Evolutionary conservation across 2,888 invertebrate species (phyloP).

Genomic region (Platycnemis pennipes): DNA sequence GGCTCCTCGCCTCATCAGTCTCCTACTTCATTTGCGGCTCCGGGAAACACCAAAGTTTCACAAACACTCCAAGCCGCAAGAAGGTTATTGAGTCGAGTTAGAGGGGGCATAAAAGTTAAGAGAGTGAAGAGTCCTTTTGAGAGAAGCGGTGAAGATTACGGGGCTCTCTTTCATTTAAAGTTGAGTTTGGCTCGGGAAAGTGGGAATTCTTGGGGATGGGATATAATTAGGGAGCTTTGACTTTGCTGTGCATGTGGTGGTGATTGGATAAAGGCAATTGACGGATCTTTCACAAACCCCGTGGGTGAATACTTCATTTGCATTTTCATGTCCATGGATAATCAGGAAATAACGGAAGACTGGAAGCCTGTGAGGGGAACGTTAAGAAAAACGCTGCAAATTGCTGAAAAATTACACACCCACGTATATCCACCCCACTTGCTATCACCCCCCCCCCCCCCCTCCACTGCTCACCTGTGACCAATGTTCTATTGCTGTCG

Average conservation of each 20-base stretch:
- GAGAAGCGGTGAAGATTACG: neutral
- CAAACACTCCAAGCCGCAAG: neutral
- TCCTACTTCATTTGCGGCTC: neutral
- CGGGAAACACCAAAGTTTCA: neutral
- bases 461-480: neutral
- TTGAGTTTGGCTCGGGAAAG: neutral
- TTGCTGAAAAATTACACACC: constrained; percentile 49
- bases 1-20: neutral
- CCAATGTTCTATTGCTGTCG: neutral
- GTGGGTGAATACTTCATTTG: constrained; percentile 18
- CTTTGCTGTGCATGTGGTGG: neutral
- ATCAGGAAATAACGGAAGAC: constrained; percentile 56
- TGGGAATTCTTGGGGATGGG: neutral
- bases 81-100: neutral
- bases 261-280: neutral
- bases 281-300: constrained; percentile 6
- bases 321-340: constrained; percentile 64
- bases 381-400: neutral
- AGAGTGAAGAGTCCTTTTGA: neutral
- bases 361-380: constrained; percentile 32
- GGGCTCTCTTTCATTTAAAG: neutral
- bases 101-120: neutral
- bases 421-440: neutral
- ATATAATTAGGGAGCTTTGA: constrained; percentile 19
- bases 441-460: neutral